phyloP scores from a whole-genome alignment of 2,797 vertebrate species.

The Setipinna tenuifilis region DNA sequence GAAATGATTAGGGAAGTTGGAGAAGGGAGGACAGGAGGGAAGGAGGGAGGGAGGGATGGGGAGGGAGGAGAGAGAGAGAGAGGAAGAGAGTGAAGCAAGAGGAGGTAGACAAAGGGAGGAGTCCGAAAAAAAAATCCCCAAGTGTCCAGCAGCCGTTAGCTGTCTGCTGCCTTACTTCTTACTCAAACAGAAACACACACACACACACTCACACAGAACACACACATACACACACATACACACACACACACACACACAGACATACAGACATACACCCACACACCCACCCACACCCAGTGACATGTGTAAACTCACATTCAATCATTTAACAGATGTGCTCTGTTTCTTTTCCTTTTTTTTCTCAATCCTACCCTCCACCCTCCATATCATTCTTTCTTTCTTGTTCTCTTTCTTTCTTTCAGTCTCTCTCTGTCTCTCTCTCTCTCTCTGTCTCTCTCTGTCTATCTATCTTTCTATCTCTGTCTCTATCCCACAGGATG shows the following conservation, averaged over 20 bases:
- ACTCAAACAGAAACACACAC: slow-evolving; percentile 34
- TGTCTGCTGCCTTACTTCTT: slow-evolving; percentile 6
- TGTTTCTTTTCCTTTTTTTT: neutral
- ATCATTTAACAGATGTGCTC: slow-evolving; percentile 9
- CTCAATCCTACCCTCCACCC: neutral
- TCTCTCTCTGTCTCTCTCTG: no score
- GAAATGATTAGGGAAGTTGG: slow-evolving; percentile 66
- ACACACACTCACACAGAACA: neutral
- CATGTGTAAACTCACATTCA: slow-evolving; percentile 28
- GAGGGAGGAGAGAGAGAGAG: neutral
- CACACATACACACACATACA: neutral
- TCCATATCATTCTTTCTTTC: slow-evolving; percentile 16
- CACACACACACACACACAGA: slow-evolving; percentile 8
- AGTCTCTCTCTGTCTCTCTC: no score
- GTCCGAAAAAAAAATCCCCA: neutral
- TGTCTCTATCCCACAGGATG: slow-evolving; percentile 69
- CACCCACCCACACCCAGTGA: neutral
- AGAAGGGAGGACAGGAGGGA: slow-evolving; percentile 30
- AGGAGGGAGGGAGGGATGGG: neutral
- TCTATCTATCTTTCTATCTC: no score
- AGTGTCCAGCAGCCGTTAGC: neutral
- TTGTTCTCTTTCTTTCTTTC: neutral
- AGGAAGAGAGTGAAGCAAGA: neutral
- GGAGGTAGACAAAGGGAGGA: neutral
- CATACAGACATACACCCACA: neutral